Conservation (phyloP, 2,888 invertebrate genomes). For the Drosophila siamana region DNA sequence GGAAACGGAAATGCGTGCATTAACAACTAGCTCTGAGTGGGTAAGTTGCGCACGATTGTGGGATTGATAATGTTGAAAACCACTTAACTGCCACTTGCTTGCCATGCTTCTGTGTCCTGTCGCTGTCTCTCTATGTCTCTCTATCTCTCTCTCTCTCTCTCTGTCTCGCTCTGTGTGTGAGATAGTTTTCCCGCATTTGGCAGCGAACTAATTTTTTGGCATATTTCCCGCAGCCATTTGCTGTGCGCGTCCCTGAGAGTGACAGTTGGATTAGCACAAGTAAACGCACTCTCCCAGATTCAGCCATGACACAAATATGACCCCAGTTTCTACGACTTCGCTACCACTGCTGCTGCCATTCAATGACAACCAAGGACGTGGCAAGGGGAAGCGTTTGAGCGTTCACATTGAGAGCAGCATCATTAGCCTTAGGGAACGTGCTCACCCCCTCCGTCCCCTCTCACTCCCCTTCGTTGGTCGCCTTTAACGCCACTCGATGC, state of each 20-base stretch:
- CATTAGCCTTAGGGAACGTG: constrained; percentile 51
- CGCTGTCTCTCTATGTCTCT: constrained; percentile 5
- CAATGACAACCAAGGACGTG: constrained; percentile 58
- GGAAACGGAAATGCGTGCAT: constrained; percentile 75
- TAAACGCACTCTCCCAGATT: constrained; percentile 32
- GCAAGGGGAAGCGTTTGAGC: neutral
- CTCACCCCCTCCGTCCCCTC: neutral
- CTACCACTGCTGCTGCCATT: constrained; percentile 18
- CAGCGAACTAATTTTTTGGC: constrained; percentile 63
- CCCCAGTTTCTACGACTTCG: constrained; percentile 31
- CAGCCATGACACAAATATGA: constrained; percentile 72
- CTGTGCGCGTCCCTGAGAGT: constrained; percentile 52
- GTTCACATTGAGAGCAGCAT: constrained; percentile 39
- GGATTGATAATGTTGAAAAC: constrained; percentile 60
- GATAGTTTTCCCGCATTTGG: constrained; percentile 55
- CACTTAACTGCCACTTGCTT: constrained; percentile 53
- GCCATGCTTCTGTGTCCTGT: constrained; percentile 26
- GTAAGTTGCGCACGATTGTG: neutral
- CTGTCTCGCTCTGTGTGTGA: constrained; percentile 6
- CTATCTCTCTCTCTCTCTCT: too few relatives aligned
- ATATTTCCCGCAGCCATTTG: constrained; percentile 69
- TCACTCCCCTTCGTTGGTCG: constrained; percentile 13
- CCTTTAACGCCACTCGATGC: too few relatives aligned
- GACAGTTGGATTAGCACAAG: constrained; percentile 71
- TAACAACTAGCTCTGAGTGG: constrained; percentile 40